Base-by-base conservation (phyloP, 2,797 vertebrate genomes). In the Aotus griseimembra region DNA sequence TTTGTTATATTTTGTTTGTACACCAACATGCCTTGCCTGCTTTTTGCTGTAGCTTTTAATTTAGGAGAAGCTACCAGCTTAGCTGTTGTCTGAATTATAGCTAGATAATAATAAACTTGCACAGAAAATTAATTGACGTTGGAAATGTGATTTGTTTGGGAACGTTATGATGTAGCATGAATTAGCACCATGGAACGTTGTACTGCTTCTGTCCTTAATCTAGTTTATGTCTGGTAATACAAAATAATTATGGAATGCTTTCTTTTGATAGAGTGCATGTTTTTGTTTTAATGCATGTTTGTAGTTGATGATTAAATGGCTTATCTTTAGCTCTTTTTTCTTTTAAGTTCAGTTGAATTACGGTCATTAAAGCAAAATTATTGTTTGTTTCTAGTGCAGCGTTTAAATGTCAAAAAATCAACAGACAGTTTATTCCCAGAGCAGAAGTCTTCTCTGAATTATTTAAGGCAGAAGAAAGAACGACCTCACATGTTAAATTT, bases 381-480 rank as follows among this genome's bases (percentile, higher is more conserved):
- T 94, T 98, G 39, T 90, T 98, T 48, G 97, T 70, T 98, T 95
- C 72, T 96, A 99, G 99, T 99, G 86, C 99, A 98, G 94, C 99
- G 98, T 94, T 98, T 97, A 5, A 83, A 98, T 88, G 96, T 98
- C 97, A 99, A 97, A 99, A 98, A 98, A 97, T 98, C 98, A 90
- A 67, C 95, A 14, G 97, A 97, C 57, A 84, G 1, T 61, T 90
- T 90, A 0, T 97, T 98, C 75, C 93, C 98, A 1, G 98, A 99
- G 88, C 98, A 97, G 73, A 97, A 97, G 4, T 98, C 98, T 15
- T 98, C 98, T 58, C 76, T 98, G 90, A 98, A 98, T 94, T 99
- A 98, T 96, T 96, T 99, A 88, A 99, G 99, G 46, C 99, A 99
- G 94, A 99, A 99, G 98, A 99, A 99, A 57, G 99, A 99, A 64